Conservation (phyloP, 1,140 invertebrate genomes). For the Drosophila sproati region DNA sequence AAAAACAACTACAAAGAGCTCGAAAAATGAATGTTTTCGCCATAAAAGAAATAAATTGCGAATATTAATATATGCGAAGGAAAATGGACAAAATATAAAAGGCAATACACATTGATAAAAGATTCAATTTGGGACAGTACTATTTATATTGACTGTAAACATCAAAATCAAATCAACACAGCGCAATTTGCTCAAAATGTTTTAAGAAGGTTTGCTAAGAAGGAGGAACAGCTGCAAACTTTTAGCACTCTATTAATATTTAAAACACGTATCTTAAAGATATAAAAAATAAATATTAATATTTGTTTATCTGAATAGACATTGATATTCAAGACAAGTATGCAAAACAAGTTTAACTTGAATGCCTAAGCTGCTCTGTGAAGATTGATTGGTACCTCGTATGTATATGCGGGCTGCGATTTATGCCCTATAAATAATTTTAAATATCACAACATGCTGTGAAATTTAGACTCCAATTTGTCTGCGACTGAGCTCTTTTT, state of each 20-base stretch:
- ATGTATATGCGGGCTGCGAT: conserved; percentile 20
- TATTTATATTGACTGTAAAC: neutral
- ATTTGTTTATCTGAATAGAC: neutral
- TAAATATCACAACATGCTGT: conserved; percentile 24
- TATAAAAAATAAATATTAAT: conserved; percentile 17
- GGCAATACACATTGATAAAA: neutral
- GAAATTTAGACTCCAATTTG: conserved; percentile 30
- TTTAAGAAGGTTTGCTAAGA: too few relatives aligned
- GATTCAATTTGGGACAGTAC: neutral
- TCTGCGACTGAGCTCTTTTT: conserved; percentile 3
- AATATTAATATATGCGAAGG: conserved; percentile 11
- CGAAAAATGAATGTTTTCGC: too few relatives aligned
- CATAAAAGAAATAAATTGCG: neutral
- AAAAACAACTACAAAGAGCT: conserved; percentile 9
- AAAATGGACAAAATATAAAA: conserved; percentile 3
- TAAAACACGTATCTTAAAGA: conserved; percentile 1
- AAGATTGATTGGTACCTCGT: conserved; percentile 29
- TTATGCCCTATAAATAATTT: conserved; percentile 3
- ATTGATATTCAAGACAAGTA: neutral
- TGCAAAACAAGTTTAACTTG: conserved; percentile 28
- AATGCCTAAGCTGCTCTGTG: neutral
- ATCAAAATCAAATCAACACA: neutral
- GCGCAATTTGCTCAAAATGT: too few relatives aligned
- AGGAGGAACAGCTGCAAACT: neutral
- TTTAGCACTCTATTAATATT: conserved; percentile 5